Evolutionary conservation across 2,888 invertebrate genomes (phyloP).

Genomic region (Stramonita haemastoma): DNA sequence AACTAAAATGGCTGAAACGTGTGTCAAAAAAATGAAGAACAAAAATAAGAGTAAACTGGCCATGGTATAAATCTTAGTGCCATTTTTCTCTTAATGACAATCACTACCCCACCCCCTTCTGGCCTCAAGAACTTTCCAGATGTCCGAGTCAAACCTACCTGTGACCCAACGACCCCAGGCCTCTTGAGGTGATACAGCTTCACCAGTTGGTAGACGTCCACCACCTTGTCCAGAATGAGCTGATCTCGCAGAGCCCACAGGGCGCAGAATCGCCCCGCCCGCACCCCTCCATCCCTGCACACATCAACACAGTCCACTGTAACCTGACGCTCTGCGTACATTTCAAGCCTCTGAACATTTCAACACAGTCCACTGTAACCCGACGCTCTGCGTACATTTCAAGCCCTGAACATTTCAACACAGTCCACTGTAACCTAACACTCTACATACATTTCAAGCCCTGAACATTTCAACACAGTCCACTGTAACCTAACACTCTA

Average conservation of each 20-base stretch:
- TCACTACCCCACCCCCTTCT: too few relatives aligned
- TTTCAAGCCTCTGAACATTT: too few relatives aligned
- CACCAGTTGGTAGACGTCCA: slow-evolving; percentile 92
- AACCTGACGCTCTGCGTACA: too few relatives aligned
- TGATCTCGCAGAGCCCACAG: slow-evolving; percentile 88
- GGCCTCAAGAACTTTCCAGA: too few relatives aligned
- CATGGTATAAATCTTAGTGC: background rate
- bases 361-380: too few relatives aligned
- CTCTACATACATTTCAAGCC: slow-evolving; percentile 75
- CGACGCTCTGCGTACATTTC: too few relatives aligned
- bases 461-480: slow-evolving; percentile 79
- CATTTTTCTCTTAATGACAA: background rate
- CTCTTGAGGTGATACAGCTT: slow-evolving; percentile 93
- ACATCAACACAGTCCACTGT: background rate
- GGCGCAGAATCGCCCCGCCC: slow-evolving; percentile 92
- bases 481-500: too few relatives aligned
- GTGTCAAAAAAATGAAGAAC: too few relatives aligned
- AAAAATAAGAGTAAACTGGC: too few relatives aligned
- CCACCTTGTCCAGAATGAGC: slow-evolving; percentile 85
- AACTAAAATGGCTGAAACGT: too few relatives aligned
- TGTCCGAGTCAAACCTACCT: slow-evolving; percentile 55
- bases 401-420: too few relatives aligned
- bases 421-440: too few relatives aligned
- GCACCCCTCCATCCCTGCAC: slow-evolving; percentile 90
- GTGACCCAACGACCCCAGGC: slow-evolving; percentile 83